phyloP scores from a whole-genome alignment of 2,113 vertebrate genomes.

The Oceanites oceanicus region DNA sequence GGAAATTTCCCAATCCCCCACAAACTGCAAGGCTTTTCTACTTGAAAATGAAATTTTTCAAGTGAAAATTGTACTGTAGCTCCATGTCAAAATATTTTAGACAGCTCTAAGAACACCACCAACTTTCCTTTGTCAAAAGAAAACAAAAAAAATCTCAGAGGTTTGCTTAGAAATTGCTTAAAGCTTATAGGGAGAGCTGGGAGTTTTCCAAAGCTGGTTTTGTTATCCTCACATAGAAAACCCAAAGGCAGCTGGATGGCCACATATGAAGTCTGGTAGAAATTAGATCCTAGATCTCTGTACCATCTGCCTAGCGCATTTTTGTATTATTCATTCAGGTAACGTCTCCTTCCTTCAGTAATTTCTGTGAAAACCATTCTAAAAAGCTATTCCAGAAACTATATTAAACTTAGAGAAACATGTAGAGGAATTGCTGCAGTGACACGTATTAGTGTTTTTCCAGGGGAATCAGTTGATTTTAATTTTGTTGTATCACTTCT shows the following conservation, averaged over 20 bases:
- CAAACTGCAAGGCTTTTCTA: not conserved
- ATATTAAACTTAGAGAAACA: not conserved
- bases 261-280: not conserved
- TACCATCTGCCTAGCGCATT: not conserved
- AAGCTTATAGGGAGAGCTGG: not conserved
- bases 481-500: not conserved
- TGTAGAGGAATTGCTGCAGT: not conserved
- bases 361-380: not conserved
- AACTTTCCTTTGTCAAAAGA: not conserved
- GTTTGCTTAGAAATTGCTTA: not conserved
- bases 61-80: not conserved
- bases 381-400: not conserved
- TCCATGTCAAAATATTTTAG: not conserved
- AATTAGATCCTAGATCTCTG: not conserved
- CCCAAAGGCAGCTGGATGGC: not conserved
- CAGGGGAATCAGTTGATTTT: not conserved
- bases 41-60: not conserved
- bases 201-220: not conserved
- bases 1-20: not conserved
- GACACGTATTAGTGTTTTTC: not conserved
- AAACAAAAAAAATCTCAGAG: not conserved
- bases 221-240: not conserved
- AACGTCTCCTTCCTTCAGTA: not conserved
- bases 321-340: not conserved
- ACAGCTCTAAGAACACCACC: not conserved